Evolutionary conservation across 1,140 invertebrate genomes (phyloP).

Genomic region (Drepana arcuata): DNA sequence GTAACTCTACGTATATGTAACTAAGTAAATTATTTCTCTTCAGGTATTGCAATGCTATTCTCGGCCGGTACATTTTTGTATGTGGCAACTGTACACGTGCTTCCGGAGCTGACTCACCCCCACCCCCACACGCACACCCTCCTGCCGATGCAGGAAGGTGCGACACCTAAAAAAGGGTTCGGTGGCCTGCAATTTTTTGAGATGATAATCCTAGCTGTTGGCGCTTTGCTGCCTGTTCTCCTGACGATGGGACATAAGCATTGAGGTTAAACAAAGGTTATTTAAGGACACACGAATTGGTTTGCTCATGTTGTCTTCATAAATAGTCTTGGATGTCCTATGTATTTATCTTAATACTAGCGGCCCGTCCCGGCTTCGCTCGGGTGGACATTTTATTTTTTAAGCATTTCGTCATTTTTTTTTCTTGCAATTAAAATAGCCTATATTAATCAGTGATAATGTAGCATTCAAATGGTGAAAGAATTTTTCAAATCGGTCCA

Average conservation of each 20-base stretch:
- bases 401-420: too few relatives aligned
- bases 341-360: too few relatives aligned
- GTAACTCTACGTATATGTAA: background rate
- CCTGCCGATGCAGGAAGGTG: constrained; percentile 43
- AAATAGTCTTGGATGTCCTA: background rate
- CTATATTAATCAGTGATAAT: too few relatives aligned
- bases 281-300: background rate
- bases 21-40: constrained; percentile 13
- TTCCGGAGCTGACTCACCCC: constrained; percentile 89
- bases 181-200: constrained; percentile 82
- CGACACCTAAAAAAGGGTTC: constrained; percentile 65
- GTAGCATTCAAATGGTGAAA: too few relatives aligned
- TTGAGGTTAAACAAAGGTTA: constrained; percentile 48
- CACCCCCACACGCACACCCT: constrained; percentile 54
- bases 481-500: too few relatives aligned
- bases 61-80: constrained; percentile 99
- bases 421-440: too few relatives aligned
- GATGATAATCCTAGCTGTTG: constrained; percentile 86
- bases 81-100: constrained; percentile 97
- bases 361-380: too few relatives aligned
- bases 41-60: constrained; percentile 97
- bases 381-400: too few relatives aligned
- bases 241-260: constrained; percentile 95
- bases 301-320: background rate
- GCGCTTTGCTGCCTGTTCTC: constrained; percentile 88